These are phyloP conservation scores for Panthera tigris DNA, from an alignment of 2,113 vertebrate species.

Conservation along the genomic window DNA sequence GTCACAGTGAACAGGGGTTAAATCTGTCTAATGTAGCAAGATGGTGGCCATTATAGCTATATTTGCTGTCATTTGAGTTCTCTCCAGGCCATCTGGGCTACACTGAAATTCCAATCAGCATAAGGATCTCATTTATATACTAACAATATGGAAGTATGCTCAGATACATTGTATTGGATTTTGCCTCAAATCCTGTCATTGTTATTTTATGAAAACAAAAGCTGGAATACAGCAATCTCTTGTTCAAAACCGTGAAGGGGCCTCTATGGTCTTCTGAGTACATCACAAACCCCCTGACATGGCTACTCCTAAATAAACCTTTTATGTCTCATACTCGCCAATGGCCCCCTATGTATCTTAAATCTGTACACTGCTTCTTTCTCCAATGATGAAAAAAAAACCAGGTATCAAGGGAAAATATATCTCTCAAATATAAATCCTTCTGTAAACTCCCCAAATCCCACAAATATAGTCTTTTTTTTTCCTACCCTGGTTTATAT, in stretches of 20 bases:
- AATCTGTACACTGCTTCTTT: background rate
- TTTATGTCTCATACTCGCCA: background rate
- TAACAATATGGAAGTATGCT: background rate
- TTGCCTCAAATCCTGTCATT: background rate
- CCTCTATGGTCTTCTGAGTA: background rate
- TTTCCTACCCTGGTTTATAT: background rate
- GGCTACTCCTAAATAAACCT: background rate
- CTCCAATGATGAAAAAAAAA: background rate
- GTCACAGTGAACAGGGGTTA: background rate
- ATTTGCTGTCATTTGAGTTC: slow-evolving; percentile 9
- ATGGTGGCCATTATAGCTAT: background rate
- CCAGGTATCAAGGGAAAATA: background rate
- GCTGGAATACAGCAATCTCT: background rate
- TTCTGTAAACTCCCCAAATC: background rate
- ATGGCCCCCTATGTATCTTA: background rate
- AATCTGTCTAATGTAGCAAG: background rate
- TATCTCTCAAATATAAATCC: background rate
- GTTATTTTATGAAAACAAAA: background rate
- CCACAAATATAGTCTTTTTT: slow-evolving; percentile 14
- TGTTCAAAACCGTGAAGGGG: background rate
- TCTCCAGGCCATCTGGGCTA: background rate
- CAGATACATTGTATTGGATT: background rate
- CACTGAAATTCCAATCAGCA: background rate
- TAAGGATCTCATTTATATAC: background rate
- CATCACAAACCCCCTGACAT: background rate